Base-by-base conservation (phyloP, 1,140 invertebrate genomes). In the Zaprionus ornatus region DNA sequence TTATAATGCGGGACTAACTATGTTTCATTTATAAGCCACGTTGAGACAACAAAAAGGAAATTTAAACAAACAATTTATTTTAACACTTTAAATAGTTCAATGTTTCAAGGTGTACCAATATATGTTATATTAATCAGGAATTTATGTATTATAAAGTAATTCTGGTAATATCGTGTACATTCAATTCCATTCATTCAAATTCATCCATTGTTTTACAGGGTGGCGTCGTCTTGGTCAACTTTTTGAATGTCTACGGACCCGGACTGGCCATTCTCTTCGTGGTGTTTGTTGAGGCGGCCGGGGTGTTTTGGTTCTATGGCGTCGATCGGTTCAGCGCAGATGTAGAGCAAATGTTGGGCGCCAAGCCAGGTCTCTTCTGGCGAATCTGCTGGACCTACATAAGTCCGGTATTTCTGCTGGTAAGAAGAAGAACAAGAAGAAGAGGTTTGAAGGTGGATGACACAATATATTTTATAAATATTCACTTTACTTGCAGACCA, bases 301-400 rank as follows among this genome's bases (percentile, higher is more conserved):
- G 98, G 1, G 96, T 99, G 1, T 99, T 98, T 87, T 99, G 98
- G 98, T 96, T 99, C 77, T 99, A 99, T 92, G 99, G 98, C 17
- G 96, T 97, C 9, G 95, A 97, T 74, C 94, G 97, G 73, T 98
- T 99, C 93, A 96, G 96, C 7, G 94, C 95, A 40, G 98, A 99
- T 92, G 97, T 99, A 52, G 95, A 96, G 85, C 95, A 97, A 86
- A 99, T 99, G 98, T 95, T 99, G 57, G 97, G 98, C 1, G 96
- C 97, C 79, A 94, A 95, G 48, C 97, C 98, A 0, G 97, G 97
- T 4, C 92, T 96, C 74, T 99, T 98, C 92, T 99, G 98, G 98
- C 94, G 97, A 55, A 95, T 98, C 21, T 99, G 98, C 93, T 99
- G 98, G 98, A 96, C 96, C 77, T 98, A 98, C 82, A 95, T 98